phyloP scores from a whole-genome alignment of 2,113 vertebrate species.

The Penelope pileata region DNA sequence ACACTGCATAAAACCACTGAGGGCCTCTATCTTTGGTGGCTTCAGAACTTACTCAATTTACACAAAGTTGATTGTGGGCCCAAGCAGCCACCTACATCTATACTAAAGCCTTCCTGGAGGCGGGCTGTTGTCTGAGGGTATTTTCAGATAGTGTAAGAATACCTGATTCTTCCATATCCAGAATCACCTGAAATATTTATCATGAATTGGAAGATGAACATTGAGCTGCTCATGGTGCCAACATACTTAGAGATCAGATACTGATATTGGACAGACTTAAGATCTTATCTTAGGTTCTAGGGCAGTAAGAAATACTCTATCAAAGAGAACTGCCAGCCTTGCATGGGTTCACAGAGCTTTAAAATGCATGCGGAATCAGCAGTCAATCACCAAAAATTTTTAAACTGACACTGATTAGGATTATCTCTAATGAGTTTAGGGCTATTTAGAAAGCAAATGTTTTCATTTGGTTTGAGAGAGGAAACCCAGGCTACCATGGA shows the following conservation, averaged over 20 bases:
- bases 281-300: background rate
- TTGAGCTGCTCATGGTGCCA: background rate
- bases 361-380: background rate
- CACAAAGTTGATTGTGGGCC: background rate
- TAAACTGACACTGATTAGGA: background rate
- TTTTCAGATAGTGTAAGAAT: background rate
- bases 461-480: background rate
- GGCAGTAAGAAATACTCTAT: background rate
- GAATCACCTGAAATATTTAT: background rate
- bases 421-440: background rate
- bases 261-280: background rate
- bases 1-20: background rate
- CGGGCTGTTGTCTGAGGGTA: background rate
- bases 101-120: background rate
- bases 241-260: background rate
- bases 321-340: background rate
- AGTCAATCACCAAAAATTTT: background rate
- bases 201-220: background rate
- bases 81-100: background rate
- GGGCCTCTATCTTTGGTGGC: too few relatives aligned
- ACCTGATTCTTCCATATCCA: background rate
- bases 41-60: background rate
- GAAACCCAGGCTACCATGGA: background rate
- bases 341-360: fast-evolving
- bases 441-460: background rate